Conservation (phyloP, 2,797 vertebrate genomes). For the Tokudaia tokunoshimensis region DNA sequence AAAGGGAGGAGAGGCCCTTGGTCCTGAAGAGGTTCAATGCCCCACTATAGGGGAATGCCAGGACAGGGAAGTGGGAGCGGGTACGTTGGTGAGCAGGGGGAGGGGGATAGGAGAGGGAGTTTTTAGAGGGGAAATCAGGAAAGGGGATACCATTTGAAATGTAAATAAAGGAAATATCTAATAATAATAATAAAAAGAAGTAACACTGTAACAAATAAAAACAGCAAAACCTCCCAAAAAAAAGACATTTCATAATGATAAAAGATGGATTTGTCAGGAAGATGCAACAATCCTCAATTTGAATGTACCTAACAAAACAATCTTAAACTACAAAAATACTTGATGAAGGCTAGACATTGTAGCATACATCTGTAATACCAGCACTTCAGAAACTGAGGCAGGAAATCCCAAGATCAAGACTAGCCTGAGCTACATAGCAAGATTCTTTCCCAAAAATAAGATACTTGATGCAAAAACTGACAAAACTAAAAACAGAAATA, state of each 20-base stretch:
- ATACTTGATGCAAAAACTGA: neutral
- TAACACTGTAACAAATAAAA: too few relatives aligned
- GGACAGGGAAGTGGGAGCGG: too few relatives aligned
- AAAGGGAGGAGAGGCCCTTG: too few relatives aligned
- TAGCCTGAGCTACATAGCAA: neutral
- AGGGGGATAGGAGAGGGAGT: too few relatives aligned
- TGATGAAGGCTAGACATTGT: neutral
- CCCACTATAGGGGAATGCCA: too few relatives aligned
- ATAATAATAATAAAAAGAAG: too few relatives aligned
- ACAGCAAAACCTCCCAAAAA: too few relatives aligned
- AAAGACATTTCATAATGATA: neutral
- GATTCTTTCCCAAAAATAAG: neutral
- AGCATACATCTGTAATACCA: neutral
- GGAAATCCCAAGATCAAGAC: neutral
- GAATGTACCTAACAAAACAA: neutral
- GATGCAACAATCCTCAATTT: neutral
- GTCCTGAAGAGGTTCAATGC: too few relatives aligned
- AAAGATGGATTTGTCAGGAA: neutral
- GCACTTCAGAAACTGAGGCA: neutral
- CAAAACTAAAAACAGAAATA: neutral
- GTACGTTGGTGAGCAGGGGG: too few relatives aligned
- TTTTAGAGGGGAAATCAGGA: too few relatives aligned
- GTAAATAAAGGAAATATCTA: too few relatives aligned
- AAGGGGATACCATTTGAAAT: too few relatives aligned
- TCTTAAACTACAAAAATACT: neutral